Evolutionary conservation across 2,113 vertebrate genomes (phyloP), one percentile per base, ranked within the genome.

Genomic region (Microtus montanus): DNA sequence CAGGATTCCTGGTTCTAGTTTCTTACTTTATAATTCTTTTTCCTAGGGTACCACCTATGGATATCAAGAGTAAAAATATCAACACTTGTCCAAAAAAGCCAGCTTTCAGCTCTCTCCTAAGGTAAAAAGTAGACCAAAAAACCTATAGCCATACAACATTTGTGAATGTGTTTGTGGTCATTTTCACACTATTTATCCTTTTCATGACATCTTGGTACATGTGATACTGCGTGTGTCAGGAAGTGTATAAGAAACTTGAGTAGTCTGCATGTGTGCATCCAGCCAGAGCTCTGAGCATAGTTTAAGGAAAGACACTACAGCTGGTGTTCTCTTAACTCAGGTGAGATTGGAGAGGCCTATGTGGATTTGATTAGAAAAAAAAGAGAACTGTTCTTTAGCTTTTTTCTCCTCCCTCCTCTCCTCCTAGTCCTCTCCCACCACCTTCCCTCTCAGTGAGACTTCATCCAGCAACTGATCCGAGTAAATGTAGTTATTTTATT

Each of bases 71-170:
- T 20, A 88, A 92, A 77, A 88, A 82, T 89, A 61, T 94, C 92
- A 96, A 77, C 92, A 33, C 89, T 44, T 98, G 97, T 93, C 77
- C 88, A 89, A 63, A 64, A 63, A 93, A 95, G 93, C 97, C 97
- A 52, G 94, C 97, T 66, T 98, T 97, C 73, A 92, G 88, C 35
- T 93, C 96, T 63, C 96, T 98, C 49, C 83, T 97, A 79, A 97
- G 96, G 97, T 97, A 97, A 97, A 93, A 74, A 66, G 44, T 30
- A 89, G 52, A 52, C 75, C 10, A 19, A 19, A 84, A 63, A 33
- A 61, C 20, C 20, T 10, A 15, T 77, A 28, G 63, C n/a, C 12
- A 5, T 26, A 35, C 22, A 61, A 30, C 85, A 71, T 74, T 12
- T 88, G 77, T 15, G n/a, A 41, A 41, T 92, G 80, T 75, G 20